phyloP scores from a whole-genome alignment of 2,888 invertebrate genomes.

The Tenthredo distinguenda region DNA sequence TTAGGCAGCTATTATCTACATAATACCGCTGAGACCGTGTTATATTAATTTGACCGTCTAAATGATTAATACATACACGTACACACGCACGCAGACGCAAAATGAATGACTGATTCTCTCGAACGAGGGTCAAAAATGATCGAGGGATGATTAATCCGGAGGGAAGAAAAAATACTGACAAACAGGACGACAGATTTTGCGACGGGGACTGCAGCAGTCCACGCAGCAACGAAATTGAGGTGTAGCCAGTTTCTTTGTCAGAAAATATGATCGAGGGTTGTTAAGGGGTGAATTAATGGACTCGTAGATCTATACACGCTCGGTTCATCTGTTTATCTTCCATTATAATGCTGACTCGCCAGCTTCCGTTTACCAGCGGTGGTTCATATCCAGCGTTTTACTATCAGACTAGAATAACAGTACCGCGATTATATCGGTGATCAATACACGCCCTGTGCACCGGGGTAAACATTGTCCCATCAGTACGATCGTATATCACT shows the following conservation, averaged over 20 bases:
- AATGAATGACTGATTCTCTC: neutral
- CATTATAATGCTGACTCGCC: slow-evolving; percentile 16
- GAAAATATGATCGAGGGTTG: neutral
- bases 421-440: neutral
- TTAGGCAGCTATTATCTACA: slow-evolving; percentile 45
- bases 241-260: neutral
- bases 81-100: neutral
- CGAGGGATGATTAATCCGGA: too few relatives aligned
- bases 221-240: too few relatives aligned
- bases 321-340: neutral
- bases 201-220: too few relatives aligned
- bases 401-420: neutral
- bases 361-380: neutral
- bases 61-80: neutral
- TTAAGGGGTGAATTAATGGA: slow-evolving; percentile 8
- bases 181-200: too few relatives aligned
- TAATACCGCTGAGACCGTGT: neutral
- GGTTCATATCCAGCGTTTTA: neutral
- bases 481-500: neutral
- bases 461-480: neutral
- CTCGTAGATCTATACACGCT: neutral
- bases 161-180: too few relatives aligned
- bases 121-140: too few relatives aligned
- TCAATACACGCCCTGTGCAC: neutral
- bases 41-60: slow-evolving; percentile 27